Base-by-base conservation (phyloP, 2,888 invertebrate species). In the Lithophane socia region DNA sequence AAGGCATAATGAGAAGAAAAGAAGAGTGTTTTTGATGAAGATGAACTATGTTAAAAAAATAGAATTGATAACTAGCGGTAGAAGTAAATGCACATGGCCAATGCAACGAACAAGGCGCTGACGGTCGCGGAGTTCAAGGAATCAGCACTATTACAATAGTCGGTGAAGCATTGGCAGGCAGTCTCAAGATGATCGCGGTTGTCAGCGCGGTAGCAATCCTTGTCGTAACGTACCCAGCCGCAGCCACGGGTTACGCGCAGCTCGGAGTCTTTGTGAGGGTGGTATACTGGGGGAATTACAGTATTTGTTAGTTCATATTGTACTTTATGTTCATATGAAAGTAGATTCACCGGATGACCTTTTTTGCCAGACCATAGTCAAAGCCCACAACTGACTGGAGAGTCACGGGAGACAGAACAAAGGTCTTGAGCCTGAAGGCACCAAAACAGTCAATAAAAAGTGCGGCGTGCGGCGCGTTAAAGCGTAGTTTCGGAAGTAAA, bases 241-340 rank as follows among this genome's bases (percentile, higher is more conserved):
- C 98, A 98, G 68, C 97, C 97, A 3, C 98, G 96, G 4, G 97
- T 97, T n/a, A 98, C 96, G 0, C 98, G 94, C 49, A 96, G 88
- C 56, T 97, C 96, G 0, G 91, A 87, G 18, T 94, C 93, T 0
- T 93, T 93, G 37, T 93, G 88, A 0, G 93, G 86, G 73, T 95
- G 95, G 86, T 93, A 91, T 74, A 93, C 97, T 96, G 72, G 3
- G 13, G 29, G 7, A 47, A 12, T 16, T 0, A 70, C 10, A 74
- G 9, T 4, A 9, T 21, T 54, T 67, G n/a, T 37, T 54, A 74
- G 56, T 42, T 44, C 18, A n/a, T 56, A 9, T 67, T 52, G 49
- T 37, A 21, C 8, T 21, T 29, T 60, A 18, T 29, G n/a, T n/a
- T n/a, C n/a, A n/a, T 24, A 24, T 24, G 18, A 47, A 24, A 24